Evolutionary conservation across 92 coral and sea anemone genomes (phyloP).

Genomic region (Porites rus): DNA sequence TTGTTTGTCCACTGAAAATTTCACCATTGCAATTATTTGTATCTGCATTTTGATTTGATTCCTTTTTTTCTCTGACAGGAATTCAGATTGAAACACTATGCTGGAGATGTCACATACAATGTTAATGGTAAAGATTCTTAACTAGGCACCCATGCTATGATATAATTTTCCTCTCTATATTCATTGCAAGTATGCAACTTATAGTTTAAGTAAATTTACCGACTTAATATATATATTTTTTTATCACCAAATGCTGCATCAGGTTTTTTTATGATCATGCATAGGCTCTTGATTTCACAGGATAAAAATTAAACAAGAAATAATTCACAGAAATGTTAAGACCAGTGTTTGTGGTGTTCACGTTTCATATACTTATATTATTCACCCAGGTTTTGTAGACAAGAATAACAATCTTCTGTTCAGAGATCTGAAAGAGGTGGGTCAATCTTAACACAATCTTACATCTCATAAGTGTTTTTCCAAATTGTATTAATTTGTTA

Average conservation of each 20-base stretch:
- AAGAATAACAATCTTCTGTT: slow-evolving; percentile 96
- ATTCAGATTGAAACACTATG: slow-evolving; percentile 95
- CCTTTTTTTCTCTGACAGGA: slow-evolving; percentile 64
- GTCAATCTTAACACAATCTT: neutral
- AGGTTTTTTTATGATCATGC: too few relatives aligned
- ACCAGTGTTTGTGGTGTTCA: neutral
- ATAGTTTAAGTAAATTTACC: too few relatives aligned
- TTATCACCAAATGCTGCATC: too few relatives aligned
- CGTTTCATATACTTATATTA: neutral
- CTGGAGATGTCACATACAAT: slow-evolving; percentile 94
- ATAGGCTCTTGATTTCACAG: too few relatives aligned
- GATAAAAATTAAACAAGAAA: too few relatives aligned
- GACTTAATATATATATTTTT: too few relatives aligned
- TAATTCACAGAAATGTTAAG: too few relatives aligned
- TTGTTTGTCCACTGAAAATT: neutral
- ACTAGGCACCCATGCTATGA: too few relatives aligned
- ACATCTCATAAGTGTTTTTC: too few relatives aligned
- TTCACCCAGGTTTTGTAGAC: slow-evolving; percentile 88
- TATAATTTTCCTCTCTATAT: too few relatives aligned
- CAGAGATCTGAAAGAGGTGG: slow-evolving; percentile 97
- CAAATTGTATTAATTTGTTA: too few relatives aligned
- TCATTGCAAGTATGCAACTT: too few relatives aligned
- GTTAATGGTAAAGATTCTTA: slow-evolving; percentile 73
- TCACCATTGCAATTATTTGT: neutral
- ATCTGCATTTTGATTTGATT: neutral